These are phyloP conservation scores for Ceratina japonica DNA, from an alignment of 1,140 invertebrate genomes.

Conservation along the genomic window DNA sequence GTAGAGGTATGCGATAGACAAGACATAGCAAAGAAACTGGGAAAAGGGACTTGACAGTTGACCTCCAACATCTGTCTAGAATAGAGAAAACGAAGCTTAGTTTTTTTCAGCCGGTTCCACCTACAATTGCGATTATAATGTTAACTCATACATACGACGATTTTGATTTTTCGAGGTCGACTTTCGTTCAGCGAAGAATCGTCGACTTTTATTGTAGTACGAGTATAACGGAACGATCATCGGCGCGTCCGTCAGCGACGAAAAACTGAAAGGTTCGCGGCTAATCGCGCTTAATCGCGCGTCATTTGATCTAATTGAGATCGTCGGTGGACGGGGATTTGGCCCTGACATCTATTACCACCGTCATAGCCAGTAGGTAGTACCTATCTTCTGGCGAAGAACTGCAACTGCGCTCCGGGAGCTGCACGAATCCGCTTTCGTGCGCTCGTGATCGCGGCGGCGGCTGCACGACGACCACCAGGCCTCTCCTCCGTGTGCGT, in stretches of 20 bases:
- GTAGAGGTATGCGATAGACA: no score
- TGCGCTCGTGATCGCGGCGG: neutral
- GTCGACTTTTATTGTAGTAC: no score
- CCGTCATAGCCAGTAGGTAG: constrained; percentile 49
- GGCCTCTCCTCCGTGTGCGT: constrained; percentile 1
- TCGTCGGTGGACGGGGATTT: constrained; percentile 63
- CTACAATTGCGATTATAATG: no score
- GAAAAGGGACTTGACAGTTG: no score
- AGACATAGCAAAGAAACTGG: no score
- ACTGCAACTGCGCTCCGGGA: constrained; percentile 37
- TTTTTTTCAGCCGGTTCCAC: no score
- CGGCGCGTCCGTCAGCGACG: neutral
- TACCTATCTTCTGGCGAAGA: constrained; percentile 39
- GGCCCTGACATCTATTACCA: constrained; percentile 77
- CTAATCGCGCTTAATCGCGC: constrained; percentile 70
- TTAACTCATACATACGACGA: no score
- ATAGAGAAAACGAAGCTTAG: no score
- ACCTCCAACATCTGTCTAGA: no score
- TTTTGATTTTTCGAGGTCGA: no score
- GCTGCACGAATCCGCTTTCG: neutral
- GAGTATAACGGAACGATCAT: neutral
- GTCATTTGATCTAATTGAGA: constrained; percentile 75
- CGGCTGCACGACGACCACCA: no score
- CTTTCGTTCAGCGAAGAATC: no score
- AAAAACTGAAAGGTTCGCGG: constrained; percentile 57